Percentiles rank a stretch among this genome's conserved stretches.
Conservation (phyloP, 2,888 invertebrate species). For the Platypus cylindrus region DNA sequence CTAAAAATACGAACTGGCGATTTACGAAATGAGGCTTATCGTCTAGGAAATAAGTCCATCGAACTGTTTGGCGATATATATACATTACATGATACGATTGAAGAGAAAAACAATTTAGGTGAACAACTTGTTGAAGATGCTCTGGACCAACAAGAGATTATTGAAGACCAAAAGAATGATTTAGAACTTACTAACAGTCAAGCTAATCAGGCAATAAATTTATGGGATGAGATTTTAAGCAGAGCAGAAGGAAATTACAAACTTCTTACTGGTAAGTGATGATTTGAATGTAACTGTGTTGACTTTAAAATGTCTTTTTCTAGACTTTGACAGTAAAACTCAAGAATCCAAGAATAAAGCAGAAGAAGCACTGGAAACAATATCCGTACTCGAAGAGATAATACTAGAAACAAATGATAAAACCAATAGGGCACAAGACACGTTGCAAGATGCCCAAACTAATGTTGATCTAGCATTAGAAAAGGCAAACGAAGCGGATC, state of each 20-base stretch:
- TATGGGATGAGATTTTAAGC: slow-evolving; percentile 68
- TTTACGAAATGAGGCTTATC: slow-evolving; percentile 57
- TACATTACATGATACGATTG: slow-evolving; percentile 46
- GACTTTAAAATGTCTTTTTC: too few species aligned
- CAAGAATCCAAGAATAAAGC: slow-evolving; percentile 74
- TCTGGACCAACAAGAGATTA: slow-evolving; percentile 57
- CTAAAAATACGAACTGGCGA: slow-evolving; percentile 54
- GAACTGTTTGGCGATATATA: slow-evolving; percentile 43
- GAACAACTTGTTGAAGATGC: slow-evolving; percentile 53
- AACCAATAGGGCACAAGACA: slow-evolving; percentile 56
- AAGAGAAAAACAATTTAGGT: slow-evolving; percentile 52
- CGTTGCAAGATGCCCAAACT: slow-evolving; percentile 61
- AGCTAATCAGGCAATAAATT: slow-evolving; percentile 71
- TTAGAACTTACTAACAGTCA: slow-evolving; percentile 62
- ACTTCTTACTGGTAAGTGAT: slow-evolving; percentile 51
- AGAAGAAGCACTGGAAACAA: slow-evolving; percentile 57
- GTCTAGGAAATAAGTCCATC: slow-evolving; percentile 41
- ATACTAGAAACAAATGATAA: slow-evolving; percentile 59
- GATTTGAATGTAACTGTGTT: too few species aligned
- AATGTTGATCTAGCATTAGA: slow-evolving; percentile 63
- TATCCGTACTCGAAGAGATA: slow-evolving; percentile 59
- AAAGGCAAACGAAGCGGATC: slow-evolving; percentile 62
- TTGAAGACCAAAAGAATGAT: slow-evolving; percentile 67
- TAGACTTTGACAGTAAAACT: slow-evolving; percentile 83
- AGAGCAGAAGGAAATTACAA: slow-evolving; percentile 70